Base-by-base conservation (phyloP, 2,888 invertebrate genomes). In the Gymnosoma rotundatum region DNA sequence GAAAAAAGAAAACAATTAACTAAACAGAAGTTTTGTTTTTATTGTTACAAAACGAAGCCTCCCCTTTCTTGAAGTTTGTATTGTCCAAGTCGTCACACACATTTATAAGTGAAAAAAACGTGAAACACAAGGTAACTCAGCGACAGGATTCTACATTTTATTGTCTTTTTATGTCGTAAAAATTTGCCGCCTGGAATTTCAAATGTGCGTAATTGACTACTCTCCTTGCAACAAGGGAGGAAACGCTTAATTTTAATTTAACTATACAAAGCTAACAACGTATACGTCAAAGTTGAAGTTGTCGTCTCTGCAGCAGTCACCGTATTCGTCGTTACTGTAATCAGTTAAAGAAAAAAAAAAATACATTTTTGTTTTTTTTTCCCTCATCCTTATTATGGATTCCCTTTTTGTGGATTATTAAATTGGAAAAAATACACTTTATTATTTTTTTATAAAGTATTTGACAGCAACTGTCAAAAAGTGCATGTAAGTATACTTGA, bases 401-500 rank as follows among this genome's bases (percentile, higher is more conserved):
- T 69, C 50, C 52, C 20, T 63, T 63, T 32, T 69, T 69, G 54
- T 69, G 80, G 80, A 67, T 61, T 80, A 74, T 61, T 75, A 81
- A 69, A 52, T 42, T 48, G 56, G 52, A 76, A 67, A 74, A 61
- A 32, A 61, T 50, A 61, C 66, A 50, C 63, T 60, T 63, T 75
- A 48, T 48, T 45, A n/a, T 54, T 48, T 18, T 63, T 70, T 32
- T 75, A 38, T 52, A 61, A 86, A 85, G 79, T 80, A 87, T 83
- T 84, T 84, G 79, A 82, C 82, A 72, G 78, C 85, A 83, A 84
- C 78, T 85, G 85, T 81, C 83, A 86, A 87, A 85, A 87, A 88
- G 88, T 89, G 88, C 88, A 89, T 87, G 91, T 90, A 87, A 90
- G 89, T 90, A 90, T 88, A 87, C 88, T 89, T 89, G 64, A 87